phyloP scores from a whole-genome alignment of 1,140 invertebrate species.

The Rhynchophorus ferrugineus region DNA sequence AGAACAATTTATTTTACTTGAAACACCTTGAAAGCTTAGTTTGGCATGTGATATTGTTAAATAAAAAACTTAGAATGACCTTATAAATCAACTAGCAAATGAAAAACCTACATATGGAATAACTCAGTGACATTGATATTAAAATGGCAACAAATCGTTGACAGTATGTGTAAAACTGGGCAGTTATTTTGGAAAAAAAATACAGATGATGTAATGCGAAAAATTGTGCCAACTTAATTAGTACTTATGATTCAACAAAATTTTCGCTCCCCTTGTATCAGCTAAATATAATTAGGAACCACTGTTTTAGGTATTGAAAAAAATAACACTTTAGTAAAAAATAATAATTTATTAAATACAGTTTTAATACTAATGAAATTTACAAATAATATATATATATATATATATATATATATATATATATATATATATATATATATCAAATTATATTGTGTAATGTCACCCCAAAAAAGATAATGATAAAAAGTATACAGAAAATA shows the following conservation, averaged over 20 bases:
- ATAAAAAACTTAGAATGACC: constrained; percentile 7
- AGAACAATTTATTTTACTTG: too few relatives aligned
- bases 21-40: constrained; percentile 9
- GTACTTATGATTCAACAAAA: background rate
- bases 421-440: too few relatives aligned
- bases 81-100: constrained; percentile 15
- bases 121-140: constrained; percentile 16
- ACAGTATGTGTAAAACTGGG: constrained; percentile 10
- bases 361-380: constrained; percentile 14
- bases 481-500: constrained; percentile 2
- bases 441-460: constrained; percentile 1
- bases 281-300: too few relatives aligned
- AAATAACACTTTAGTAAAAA: constrained; percentile 5
- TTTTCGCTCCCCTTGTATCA: too few relatives aligned
- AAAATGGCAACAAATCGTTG: constrained; percentile 22
- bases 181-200: constrained; percentile 13
- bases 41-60: constrained; percentile 4
- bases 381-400: constrained; percentile 10
- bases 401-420: too few relatives aligned
- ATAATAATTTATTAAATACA: constrained; percentile 18
- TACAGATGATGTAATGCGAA: constrained; percentile 7
- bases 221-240: background rate
- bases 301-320: too few relatives aligned
- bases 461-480: constrained; percentile 7
- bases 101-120: constrained; percentile 18